phyloP scores from a whole-genome alignment of 2,797 vertebrate genomes.

The Diglossa cyanea region DNA sequence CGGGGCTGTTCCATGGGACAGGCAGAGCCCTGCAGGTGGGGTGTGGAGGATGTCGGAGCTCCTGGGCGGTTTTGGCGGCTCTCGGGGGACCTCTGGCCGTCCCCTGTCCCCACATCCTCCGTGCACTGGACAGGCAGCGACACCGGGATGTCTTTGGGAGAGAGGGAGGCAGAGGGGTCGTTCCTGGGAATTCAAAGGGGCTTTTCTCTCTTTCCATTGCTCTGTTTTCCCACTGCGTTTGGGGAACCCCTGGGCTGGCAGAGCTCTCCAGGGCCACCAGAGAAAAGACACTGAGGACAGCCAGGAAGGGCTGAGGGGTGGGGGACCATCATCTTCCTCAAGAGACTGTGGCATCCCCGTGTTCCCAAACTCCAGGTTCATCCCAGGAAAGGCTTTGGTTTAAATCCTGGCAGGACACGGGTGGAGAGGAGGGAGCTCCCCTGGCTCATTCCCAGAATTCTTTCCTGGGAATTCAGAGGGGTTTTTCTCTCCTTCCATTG shows the following conservation, averaged over 20 bases:
- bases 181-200: fast-evolving
- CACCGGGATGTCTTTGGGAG: constrained; percentile 38
- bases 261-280: not conserved
- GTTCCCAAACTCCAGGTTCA: not conserved
- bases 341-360: fast-evolving
- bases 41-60: fast-evolving
- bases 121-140: constrained; percentile 70
- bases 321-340: not conserved
- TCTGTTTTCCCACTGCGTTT: fast-evolving
- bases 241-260: not conserved
- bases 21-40: not conserved
- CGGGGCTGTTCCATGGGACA: not conserved
- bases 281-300: not conserved
- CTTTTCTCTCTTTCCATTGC: not conserved
- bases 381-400: not conserved
- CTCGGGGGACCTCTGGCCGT: not conserved
- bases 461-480: fast-evolving
- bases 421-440: not conserved
- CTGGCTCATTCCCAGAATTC: not conserved
- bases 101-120: not conserved
- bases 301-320: not conserved
- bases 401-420: not conserved
- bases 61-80: not conserved
- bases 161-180: not conserved
- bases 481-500: fast-evolving